Evolutionary conservation across 2,888 invertebrate genomes (phyloP), one percentile per base, ranked within the genome.

Genomic region (Synanthedon myopaeformis): DNA sequence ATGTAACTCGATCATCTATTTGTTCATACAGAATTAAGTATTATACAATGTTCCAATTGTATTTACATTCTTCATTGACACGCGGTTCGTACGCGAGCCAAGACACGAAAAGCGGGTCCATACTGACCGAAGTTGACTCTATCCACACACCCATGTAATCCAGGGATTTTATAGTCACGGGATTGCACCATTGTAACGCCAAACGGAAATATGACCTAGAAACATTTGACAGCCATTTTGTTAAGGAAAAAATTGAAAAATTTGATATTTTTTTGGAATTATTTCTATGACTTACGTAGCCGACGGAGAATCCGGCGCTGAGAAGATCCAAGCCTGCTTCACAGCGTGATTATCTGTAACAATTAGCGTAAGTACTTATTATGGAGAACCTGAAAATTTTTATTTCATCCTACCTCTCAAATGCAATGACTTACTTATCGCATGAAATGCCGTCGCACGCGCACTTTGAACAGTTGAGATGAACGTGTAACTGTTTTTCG

Each of bases 91-190:
- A 93, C 1, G 90, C 79, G n/a, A 93, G 72, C 90, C 91, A 93
- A 48, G 89, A 82, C 52, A 90, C 84, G 11, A 93, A 69, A n/a
- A 92, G 73, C 0, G 92, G 92, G 72, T 93, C 92, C 1, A 92
- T 65, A 41, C 76, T 69, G 3, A 79, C 10, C 0, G 79, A 77
- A 0, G 70, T 63, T 0, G 82, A 72, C 53, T 82, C 79, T 2
- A 75, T 63, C 77, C 78, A 79, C 2, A 79, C 4, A 12, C 79
- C 80, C 0, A 74, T 13, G 58, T 78, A 85, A 53, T 85, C 82
- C 19, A 81, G 53, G 0, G 70, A 61, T 14, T 58, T 58, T 0
- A 63, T 49, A 1, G 54, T 42, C 1, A 59, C 57, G 13, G 53
- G 52, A 1, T 56, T 50, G 51, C 79, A 78, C 74, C 74, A 77